These are phyloP conservation scores for Leucoraja ocellata DNA, from an alignment of 2,797 vertebrate genomes.

Conservation along the genomic window DNA sequence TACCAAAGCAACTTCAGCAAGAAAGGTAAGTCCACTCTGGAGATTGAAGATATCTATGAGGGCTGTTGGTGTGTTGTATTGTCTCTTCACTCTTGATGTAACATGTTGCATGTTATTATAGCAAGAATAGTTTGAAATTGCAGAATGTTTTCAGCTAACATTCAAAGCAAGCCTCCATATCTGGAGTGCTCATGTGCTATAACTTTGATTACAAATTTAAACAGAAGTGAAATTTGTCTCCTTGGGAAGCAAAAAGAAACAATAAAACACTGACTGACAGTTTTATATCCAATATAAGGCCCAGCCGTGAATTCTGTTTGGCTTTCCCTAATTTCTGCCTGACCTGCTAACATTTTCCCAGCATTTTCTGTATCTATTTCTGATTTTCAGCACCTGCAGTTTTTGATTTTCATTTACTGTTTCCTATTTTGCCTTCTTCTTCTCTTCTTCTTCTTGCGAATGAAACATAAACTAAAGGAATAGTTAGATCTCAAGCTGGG, in stretches of 20 bases:
- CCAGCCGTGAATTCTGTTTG: too few species aligned
- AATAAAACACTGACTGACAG: background rate
- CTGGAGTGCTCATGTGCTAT: background rate
- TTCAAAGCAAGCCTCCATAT: background rate
- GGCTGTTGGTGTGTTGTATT: background rate
- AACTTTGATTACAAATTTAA: background rate
- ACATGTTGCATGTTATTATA: background rate
- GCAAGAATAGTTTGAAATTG: background rate
- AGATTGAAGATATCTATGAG: background rate
- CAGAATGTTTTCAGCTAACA: background rate
- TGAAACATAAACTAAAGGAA: too few species aligned
- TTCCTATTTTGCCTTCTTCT: background rate
- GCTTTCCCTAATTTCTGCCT: too few species aligned
- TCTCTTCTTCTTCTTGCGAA: too few species aligned
- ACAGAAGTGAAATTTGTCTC: background rate
- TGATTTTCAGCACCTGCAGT: too few species aligned
- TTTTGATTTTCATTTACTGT: too few species aligned
- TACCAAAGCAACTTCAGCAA: background rate
- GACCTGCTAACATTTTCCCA: too few species aligned
- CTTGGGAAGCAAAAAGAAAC: background rate
- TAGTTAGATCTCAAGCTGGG: too few species aligned
- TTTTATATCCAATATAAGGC: background rate
- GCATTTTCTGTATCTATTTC: too few species aligned
- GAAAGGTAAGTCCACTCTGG: background rate
- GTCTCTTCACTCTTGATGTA: background rate